Base-by-base conservation (phyloP, 2,888 invertebrate species). In the Hymenopus coronatus region DNA sequence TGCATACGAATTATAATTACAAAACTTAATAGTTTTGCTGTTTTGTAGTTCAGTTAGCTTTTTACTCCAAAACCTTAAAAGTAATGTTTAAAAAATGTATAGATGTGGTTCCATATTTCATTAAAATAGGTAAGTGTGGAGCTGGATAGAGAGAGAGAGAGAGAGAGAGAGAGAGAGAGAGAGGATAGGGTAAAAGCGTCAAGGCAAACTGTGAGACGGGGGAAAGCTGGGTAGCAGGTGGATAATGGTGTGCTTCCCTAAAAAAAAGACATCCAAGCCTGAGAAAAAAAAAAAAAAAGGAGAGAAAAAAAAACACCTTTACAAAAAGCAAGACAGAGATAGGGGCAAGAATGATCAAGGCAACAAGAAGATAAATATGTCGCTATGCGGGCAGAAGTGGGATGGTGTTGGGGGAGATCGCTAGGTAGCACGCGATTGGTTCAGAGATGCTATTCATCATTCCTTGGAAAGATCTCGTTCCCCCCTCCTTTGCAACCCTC, bases 361-460 rank as follows among this genome's bases (percentile, higher is more conserved):
- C 15, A 85, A n/a, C 46, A 70, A 9, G 85, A 46, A 54, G 28
- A 85, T 85, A 85, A 85, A 85, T 85, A 85, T 54, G 85, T 54
- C 85, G 14, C 14, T 28, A 85, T 46, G 70, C 54, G 28, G 86
- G 7, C 70, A 27, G 8, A 27, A 40, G 54, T 27, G 40, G 14
- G 81, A 30, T 70, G 40, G 28, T 28, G 28, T 30, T 25, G 54
- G 28, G 14, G 25, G 86, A 70, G 54, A 70, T 20, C 28, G 70
- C 70, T 28, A 20, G 54, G 20, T 3, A 28, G 82, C 82, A 85
- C 82, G 82, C 85, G 88, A 88, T 88, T 88, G 88, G 88, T 88
- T 88, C 85, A 12, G 40, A 27, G 33, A 40, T 7, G 28, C 27
- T 40, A 88, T 85, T 33, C 81, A 88, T 85, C 85, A 85, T 88